Conservation (phyloP, 2,888 invertebrate species). For the Linhomoeus sp. region DNA sequence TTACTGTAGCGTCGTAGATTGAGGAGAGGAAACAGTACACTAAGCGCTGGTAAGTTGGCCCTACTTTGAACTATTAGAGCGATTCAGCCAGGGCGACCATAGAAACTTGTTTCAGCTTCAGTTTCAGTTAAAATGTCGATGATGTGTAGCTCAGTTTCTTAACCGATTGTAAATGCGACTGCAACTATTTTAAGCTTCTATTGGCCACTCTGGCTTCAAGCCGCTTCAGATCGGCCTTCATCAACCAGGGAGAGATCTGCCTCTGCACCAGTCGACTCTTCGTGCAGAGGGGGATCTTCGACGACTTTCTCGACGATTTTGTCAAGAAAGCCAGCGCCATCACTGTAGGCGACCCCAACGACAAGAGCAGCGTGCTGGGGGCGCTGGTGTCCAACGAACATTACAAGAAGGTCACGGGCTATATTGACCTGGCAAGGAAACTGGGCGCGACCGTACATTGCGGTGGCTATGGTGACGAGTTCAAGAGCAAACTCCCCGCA, state of each 20-base stretch:
- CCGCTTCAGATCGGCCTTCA: conserved; percentile 36
- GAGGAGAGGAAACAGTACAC: no score
- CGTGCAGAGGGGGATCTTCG: conserved; percentile 34
- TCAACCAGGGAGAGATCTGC: conserved; percentile 40
- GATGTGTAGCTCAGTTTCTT: no score
- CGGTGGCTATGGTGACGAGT: conserved; percentile 23
- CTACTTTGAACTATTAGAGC: no score
- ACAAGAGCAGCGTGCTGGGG: conserved; percentile 25
- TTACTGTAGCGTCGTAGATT: no score
- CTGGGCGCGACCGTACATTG: conserved; percentile 32
- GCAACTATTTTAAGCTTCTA: no score
- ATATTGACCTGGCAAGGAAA: conserved; percentile 26
- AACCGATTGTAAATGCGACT: no score
- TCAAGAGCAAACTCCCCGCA: neutral
- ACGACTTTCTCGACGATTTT: conserved; percentile 31
- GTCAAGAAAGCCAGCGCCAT: conserved; percentile 13
- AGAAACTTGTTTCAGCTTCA: no score
- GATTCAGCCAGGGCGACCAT: no score
- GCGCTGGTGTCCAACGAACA: conserved; percentile 35
- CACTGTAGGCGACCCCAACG: conserved; percentile 5
- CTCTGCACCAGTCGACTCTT: conserved; percentile 38
- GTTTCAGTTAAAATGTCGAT: no score
- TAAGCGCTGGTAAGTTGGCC: neutral
- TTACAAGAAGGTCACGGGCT: conserved; percentile 29
- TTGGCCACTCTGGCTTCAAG: no score